Evolutionary conservation across 2,113 vertebrate species (phyloP).

Genomic region (Limanda limanda): DNA sequence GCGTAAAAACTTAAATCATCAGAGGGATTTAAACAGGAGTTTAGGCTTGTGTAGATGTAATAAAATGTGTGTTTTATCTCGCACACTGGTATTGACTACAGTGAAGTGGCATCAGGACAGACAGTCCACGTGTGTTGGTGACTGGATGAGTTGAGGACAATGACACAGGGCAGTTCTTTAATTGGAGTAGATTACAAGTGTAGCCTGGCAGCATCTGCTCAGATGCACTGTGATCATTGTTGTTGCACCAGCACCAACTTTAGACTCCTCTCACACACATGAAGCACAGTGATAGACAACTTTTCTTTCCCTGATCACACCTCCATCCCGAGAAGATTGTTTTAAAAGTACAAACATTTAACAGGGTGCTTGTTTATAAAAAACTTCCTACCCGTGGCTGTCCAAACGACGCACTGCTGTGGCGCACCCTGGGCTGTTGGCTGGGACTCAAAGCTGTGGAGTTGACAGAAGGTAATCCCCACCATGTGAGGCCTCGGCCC

Average conservation of each 20-base stretch:
- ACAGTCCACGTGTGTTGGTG: neutral
- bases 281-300: neutral
- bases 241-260: neutral
- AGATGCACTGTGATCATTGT: neutral
- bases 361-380: neutral
- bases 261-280: neutral
- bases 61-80: neutral
- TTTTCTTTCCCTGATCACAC: neutral
- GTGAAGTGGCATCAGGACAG: neutral
- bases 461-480: slow-evolving; percentile 89
- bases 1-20: no score
- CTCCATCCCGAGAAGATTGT: neutral
- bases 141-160: neutral
- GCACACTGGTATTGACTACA: neutral
- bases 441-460: slow-evolving; percentile 53
- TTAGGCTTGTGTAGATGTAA: no score
- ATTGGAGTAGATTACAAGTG: neutral
- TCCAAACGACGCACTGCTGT: slow-evolving; percentile 15
- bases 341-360: neutral
- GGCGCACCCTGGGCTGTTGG: slow-evolving; percentile 51
- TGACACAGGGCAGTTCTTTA: neutral
- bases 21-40: no score
- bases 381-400: neutral
- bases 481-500: slow-evolving; percentile 92
- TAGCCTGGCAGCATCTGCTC: neutral